Percentiles rank a stretch among this genome's conserved stretches.
Conservation (phyloP, 2,113 vertebrate species). For the Mustela nigripes region DNA sequence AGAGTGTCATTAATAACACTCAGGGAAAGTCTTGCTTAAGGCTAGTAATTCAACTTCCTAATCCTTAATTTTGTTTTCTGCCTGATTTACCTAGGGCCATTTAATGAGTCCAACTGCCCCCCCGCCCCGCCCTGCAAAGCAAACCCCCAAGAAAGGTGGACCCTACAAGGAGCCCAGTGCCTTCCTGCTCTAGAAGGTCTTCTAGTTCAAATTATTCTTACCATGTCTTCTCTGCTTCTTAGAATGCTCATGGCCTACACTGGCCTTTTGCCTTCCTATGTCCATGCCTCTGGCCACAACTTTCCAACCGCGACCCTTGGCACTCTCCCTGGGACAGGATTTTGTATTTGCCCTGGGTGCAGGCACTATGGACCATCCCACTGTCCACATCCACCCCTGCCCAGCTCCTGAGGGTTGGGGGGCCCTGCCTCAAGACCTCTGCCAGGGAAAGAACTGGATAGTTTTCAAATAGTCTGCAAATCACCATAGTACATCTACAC, state of each 20-base stretch:
- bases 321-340: neutral
- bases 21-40: neutral
- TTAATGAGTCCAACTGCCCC: neutral
- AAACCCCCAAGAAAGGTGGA: neutral
- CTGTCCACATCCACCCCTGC: neutral
- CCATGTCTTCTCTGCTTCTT: neutral
- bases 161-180: neutral
- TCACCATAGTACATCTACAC: neutral
- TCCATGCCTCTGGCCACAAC: neutral
- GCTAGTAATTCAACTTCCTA: neutral
- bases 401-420: neutral
- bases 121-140: rapidly evolving
- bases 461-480: neutral
- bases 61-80: neutral
- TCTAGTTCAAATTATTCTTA: neutral
- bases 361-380: neutral
- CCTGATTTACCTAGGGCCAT: neutral
- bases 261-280: neutral
- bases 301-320: neutral
- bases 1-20: neutral
- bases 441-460: neutral
- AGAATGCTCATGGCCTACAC: neutral
- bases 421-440: neutral
- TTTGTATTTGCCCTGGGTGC: neutral
- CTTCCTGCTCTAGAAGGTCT: neutral